Evolutionary conservation across 2,797 vertebrate genomes (phyloP), one percentile per base, ranked within the genome.

Genomic region (Aeoliscus strigatus): DNA sequence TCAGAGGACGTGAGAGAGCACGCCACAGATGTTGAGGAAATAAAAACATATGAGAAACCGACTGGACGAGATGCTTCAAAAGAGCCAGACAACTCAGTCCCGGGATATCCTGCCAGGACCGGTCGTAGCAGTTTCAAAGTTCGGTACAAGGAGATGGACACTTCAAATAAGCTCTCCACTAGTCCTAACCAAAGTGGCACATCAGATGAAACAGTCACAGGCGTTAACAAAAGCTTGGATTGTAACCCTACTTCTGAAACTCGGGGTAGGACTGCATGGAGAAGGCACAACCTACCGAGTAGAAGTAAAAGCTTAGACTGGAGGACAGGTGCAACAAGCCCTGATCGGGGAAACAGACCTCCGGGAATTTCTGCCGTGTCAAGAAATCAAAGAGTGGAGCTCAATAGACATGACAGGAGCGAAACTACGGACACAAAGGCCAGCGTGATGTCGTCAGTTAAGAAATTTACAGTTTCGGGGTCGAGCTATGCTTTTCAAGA

Each of bases 221-320:
- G 56, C 14, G 12, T 45, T 21, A 60, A 66, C 8, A 40, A 25
- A 46, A 47, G 18, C 26, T 27, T 14, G 27, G 64, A 43, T 36
- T 29, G 8, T 27, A 38, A 39, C 26, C 17, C 35, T 39, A 24
- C 17, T 34, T 38, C 47, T 39, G 60, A 34, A 48, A 52, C 6
- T 7, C 57, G 27, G 11, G 76, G 67, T 24, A 73, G 67, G 45
- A 57, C 67, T 9, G 72, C 75, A 8, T 37, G 44, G 59, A 81
- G 51, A 41, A 53, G 27, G 41, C 2, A 6, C 5, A 28, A 55
- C 42, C 8, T 64, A 25, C 5, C 58, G 8, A 77, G 18, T 35
- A 78, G 77, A 68, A 88, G 80, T 59, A 81, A 50, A 52, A 88
- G 85, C 64, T 60, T 85, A 39, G 81, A 87, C 45, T 69, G 65